Conservation (phyloP, 1,140 invertebrate species). For the Drosophila pruinosa region DNA sequence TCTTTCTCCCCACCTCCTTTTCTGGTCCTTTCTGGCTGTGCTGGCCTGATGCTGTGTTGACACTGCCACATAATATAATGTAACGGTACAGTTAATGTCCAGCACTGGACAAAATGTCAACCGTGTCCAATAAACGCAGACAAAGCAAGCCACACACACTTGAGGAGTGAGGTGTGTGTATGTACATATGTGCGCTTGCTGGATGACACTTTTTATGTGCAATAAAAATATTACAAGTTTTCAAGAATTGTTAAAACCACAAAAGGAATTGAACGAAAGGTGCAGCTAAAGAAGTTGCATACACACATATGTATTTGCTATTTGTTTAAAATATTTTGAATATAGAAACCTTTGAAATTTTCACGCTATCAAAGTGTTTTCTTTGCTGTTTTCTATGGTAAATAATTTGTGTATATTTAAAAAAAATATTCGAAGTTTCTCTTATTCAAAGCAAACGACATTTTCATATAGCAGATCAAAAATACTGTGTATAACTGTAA, state of each 20-base stretch:
- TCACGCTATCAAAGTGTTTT: too few species aligned
- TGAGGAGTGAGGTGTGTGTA: background rate
- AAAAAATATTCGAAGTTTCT: too few species aligned
- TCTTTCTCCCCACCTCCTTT: background rate
- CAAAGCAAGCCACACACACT: constrained; percentile 23
- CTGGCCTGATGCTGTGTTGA: constrained; percentile 77
- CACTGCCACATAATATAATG: constrained; percentile 78
- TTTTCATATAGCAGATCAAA: too few species aligned
- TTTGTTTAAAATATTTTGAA: background rate
- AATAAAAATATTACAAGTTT: constrained; percentile 26
- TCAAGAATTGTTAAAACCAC: constrained; percentile 18
- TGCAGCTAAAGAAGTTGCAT: background rate
- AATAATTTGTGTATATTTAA: too few species aligned
- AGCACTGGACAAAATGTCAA: constrained; percentile 69
- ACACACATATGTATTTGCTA: background rate
- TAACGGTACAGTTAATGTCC: constrained; percentile 68
- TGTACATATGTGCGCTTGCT: background rate
- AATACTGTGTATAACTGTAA: too few species aligned
- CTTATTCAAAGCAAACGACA: too few species aligned
- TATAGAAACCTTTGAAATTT: background rate
- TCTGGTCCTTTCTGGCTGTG: constrained; percentile 1
- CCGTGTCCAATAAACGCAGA: constrained; percentile 68
- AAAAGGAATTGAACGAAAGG: background rate
- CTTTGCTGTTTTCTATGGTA: too few species aligned
- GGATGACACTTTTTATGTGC: constrained; percentile 22